These are phyloP conservation scores for Lycocerus yunnanus DNA, from an alignment of 2,888 invertebrate genomes.

Conservation along the genomic window DNA sequence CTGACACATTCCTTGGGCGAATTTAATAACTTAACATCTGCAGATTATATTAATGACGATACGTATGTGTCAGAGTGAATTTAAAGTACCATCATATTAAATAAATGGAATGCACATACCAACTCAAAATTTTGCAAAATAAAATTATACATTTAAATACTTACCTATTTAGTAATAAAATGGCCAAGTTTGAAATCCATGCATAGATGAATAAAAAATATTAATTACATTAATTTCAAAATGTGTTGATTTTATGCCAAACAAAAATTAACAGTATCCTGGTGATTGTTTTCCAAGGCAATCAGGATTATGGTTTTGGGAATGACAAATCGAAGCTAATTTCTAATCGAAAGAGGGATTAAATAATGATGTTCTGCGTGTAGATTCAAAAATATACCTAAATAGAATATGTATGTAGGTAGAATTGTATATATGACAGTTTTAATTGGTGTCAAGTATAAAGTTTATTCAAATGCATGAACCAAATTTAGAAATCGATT, in stretches of 20 bases:
- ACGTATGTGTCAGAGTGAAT: background rate
- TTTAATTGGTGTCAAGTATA: too few species aligned
- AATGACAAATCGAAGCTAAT: background rate
- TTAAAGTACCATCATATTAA: background rate
- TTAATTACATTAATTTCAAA: slow-evolving; percentile 1
- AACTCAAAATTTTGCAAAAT: background rate
- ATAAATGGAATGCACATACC: background rate
- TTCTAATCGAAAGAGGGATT: too few species aligned
- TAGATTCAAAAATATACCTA: too few species aligned
- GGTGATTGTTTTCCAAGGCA: background rate
- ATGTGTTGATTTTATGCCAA: background rate
- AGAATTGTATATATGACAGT: too few species aligned
- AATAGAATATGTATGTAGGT: too few species aligned
- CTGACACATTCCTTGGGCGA: slow-evolving; percentile 12
- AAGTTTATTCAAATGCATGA: too few species aligned
- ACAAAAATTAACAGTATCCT: background rate
- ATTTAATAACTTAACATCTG: slow-evolving; percentile 15
- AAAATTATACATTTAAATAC: background rate
- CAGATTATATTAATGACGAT: slow-evolving; percentile 5
- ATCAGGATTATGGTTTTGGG: background rate
- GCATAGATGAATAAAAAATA: background rate
- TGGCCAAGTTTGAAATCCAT: background rate
- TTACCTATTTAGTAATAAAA: background rate
- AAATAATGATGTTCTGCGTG: too few species aligned
- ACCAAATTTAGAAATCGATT: too few species aligned